A percentile compares a stretch with the other conserved stretches of the same genome.
phyloP scores from a whole-genome alignment of 1,140 invertebrate genomes.

The Pygmarrhopalites habei region DNA sequence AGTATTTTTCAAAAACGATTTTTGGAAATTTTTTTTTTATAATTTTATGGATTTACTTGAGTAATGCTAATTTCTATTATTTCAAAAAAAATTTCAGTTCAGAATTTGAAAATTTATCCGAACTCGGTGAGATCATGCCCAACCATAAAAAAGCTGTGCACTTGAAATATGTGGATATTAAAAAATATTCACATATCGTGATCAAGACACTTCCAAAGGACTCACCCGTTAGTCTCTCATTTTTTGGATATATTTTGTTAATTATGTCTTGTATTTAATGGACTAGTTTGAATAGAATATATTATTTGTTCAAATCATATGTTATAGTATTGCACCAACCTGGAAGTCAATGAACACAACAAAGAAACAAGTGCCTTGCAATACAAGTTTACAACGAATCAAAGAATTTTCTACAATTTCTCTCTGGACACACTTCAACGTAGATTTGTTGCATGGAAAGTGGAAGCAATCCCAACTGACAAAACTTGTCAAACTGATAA shows the following conservation, averaged over 20 bases:
- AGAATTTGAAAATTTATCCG: conserved; percentile 17
- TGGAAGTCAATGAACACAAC: conserved; percentile 18
- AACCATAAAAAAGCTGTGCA: conserved; percentile 20
- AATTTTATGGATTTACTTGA: conserved; percentile 2
- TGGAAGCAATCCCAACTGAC: neutral
- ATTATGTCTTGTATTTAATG: conserved; percentile 4
- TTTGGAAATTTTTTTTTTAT: neutral
- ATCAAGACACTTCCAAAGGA: conserved; percentile 14
- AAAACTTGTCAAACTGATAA: neutral
- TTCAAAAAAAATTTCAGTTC: no score
- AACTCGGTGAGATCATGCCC: conserved; percentile 16
- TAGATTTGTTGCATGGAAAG: neutral
- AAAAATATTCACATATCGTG: conserved; percentile 31
- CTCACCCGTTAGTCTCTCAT: neutral
- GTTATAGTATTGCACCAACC: conserved; percentile 19
- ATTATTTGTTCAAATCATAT: neutral
- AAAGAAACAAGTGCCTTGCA: neutral
- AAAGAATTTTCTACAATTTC: neutral
- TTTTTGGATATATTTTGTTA: neutral
- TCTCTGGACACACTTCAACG: neutral
- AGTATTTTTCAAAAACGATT: neutral
- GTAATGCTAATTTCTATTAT: no score
- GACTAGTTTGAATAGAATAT: no score
- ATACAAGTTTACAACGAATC: neutral
- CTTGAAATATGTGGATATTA: conserved; percentile 8